Percentiles rank a stretch among this genome's conserved stretches.
phyloP scores from a whole-genome alignment of 2,113 vertebrate genomes.

The Amphilophus citrinellus region DNA sequence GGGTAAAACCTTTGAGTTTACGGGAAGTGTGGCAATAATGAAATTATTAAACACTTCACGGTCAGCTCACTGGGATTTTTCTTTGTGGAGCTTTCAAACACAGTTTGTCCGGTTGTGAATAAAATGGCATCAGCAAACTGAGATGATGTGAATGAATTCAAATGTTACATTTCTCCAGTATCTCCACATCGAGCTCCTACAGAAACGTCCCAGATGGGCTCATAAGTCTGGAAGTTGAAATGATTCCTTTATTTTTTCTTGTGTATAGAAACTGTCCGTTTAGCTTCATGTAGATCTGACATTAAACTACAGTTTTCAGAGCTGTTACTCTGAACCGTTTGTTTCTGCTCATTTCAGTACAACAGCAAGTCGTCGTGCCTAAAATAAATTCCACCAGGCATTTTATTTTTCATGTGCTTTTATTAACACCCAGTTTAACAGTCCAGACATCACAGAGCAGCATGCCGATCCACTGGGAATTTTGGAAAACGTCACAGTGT shows the following conservation, averaged over 20 bases:
- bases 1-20: neutral
- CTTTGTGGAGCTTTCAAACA: neutral
- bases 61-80: neutral
- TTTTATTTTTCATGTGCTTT: neutral
- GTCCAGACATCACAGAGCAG: neutral
- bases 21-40: neutral
- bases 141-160: neutral
- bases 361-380: neutral
- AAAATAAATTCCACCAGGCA: neutral
- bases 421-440: neutral
- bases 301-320: neutral
- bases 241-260: neutral
- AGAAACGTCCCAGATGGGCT: neutral
- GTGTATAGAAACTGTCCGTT: neutral
- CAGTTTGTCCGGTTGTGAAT: neutral
- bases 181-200: neutral
- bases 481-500: neutral
- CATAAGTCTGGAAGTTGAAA: neutral
- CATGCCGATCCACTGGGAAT: neutral
- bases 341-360: neutral
- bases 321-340: neutral
- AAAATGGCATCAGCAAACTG: no score
- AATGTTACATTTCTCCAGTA: rapidly evolving
- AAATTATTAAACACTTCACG: neutral
- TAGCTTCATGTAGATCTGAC: neutral